Percentiles rank a stretch among this genome's conserved stretches.
Evolutionary conservation across 2,113 vertebrate species (phyloP).

Genomic region (Pseudorasbora parva): DNA sequence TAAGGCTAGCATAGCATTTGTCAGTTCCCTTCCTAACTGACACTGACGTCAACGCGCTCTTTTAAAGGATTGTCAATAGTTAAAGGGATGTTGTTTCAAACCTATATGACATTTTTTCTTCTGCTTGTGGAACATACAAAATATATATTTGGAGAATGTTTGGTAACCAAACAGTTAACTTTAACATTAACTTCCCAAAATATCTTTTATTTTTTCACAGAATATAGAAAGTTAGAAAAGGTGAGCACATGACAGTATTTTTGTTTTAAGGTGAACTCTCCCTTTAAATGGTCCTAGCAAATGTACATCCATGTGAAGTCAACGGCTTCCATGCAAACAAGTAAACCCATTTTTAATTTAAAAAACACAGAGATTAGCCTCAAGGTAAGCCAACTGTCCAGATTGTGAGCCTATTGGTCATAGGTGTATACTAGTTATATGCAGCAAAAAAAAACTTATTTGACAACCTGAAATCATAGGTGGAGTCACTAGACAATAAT

Average conservation of each 20-base stretch:
- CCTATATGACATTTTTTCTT: neutral
- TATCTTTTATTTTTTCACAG: neutral
- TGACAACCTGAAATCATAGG: neutral
- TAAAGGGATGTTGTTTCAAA: neutral
- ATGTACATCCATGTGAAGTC: neutral
- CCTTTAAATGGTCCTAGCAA: neutral
- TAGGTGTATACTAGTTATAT: neutral
- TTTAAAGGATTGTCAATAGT: neutral
- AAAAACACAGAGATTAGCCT: neutral
- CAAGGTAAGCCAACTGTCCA: neutral
- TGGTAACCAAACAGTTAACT: neutral
- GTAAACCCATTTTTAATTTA: neutral
- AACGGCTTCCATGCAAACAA: neutral
- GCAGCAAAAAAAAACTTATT: neutral
- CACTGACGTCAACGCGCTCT: slow-evolving; percentile 40
- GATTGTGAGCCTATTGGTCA: neutral
- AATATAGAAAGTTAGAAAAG: neutral
- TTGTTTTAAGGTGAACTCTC: neutral
- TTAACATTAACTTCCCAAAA: neutral
- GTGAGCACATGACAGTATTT: neutral
- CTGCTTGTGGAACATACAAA: neutral
- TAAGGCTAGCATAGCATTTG: slow-evolving; percentile 17
- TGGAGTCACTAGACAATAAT: neutral
- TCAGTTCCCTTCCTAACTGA: slow-evolving; percentile 29
- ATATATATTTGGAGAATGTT: neutral